Percentiles rank a stretch among this genome's conserved stretches.
These are phyloP conservation scores for Danio aesculapii DNA, from an alignment of 2,797 vertebrate species.

Conservation along the genomic window DNA sequence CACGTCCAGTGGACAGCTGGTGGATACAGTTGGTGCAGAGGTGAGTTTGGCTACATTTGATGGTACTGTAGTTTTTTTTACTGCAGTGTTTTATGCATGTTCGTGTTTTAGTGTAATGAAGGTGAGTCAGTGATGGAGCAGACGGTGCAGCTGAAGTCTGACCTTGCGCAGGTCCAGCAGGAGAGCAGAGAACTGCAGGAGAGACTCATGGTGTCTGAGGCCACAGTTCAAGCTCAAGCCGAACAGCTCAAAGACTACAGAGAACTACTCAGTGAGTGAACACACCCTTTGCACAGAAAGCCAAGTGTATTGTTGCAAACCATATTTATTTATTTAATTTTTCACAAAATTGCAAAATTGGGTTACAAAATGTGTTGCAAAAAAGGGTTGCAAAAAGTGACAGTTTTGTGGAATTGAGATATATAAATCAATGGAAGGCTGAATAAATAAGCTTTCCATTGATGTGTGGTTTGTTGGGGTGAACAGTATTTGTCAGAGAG, in stretches of 20 bases:
- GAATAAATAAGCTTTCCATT: no score
- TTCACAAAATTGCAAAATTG: not conserved
- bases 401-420: no score
- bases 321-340: not conserved
- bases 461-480: no score
- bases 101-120: constrained; percentile 33
- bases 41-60: constrained; percentile 3
- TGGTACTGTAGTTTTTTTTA: not conserved
- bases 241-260: constrained; percentile 89
- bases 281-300: not conserved
- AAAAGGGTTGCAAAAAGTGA: no score
- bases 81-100: not conserved
- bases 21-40: constrained; percentile 45
- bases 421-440: no score
- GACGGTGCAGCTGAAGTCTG: constrained; percentile 73
- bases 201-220: constrained; percentile 88
- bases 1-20: constrained; percentile 55
- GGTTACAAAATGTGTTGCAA: no score
- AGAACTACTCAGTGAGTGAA: constrained; percentile 85
- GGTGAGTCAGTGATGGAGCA: constrained; percentile 65
- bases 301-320: not conserved
- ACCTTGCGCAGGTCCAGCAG: constrained; percentile 79
- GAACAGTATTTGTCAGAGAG: no score
- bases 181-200: constrained; percentile 88
- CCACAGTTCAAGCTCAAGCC: constrained; percentile 86